Evolutionary conservation across 2,113 vertebrate genomes (phyloP).

Genomic region (Colinus virginianus): DNA sequence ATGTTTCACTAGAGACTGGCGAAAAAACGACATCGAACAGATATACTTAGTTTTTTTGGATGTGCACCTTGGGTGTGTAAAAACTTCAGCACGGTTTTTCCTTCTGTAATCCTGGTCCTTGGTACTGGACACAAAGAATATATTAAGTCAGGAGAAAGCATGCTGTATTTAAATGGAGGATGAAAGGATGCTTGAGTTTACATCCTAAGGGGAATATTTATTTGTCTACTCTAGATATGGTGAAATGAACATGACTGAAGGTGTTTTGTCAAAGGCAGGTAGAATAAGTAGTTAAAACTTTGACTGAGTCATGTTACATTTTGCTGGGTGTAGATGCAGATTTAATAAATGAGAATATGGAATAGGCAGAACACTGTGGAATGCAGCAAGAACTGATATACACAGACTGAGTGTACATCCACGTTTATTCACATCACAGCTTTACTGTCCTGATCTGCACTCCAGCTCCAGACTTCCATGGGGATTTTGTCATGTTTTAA

Average conservation of each 20-base stretch:
- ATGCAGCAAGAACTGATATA: background rate
- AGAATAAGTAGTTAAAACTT: background rate
- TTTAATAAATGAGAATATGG: background rate
- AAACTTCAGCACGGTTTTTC: background rate
- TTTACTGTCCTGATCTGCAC: background rate
- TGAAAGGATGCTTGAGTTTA: background rate
- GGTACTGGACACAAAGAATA: background rate
- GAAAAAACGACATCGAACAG: background rate
- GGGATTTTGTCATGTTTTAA: background rate
- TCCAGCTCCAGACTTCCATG: background rate
- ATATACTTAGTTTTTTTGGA: background rate
- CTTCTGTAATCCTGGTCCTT: background rate
- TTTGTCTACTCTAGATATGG: background rate
- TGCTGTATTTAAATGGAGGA: background rate
- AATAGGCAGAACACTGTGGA: background rate
- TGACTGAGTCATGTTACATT: background rate
- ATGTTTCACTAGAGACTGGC: background rate
- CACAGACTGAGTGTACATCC: background rate
- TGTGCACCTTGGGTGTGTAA: background rate
- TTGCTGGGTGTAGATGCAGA: background rate
- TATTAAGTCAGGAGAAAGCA: background rate
- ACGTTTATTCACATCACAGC: rapidly evolving
- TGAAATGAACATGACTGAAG: background rate
- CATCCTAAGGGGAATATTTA: background rate
- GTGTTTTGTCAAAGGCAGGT: background rate